Evolutionary conservation across 2,888 invertebrate species (phyloP).

Genomic region (Phorcus lineatus): DNA sequence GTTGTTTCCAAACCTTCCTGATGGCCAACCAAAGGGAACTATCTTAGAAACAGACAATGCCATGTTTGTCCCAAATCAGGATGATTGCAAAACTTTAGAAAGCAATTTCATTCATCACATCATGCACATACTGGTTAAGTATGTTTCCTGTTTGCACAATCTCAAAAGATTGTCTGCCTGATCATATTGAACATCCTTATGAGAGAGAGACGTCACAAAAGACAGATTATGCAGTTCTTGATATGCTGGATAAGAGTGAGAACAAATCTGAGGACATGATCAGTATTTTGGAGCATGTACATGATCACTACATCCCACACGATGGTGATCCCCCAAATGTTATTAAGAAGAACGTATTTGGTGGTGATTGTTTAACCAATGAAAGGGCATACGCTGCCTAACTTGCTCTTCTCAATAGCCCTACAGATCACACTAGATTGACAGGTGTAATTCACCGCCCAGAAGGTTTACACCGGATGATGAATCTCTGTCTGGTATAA

Average conservation of each 20-base stretch:
- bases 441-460: conserved; percentile 31
- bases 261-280: conserved; percentile 33
- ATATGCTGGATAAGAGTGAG: conserved; percentile 30
- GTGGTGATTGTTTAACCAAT: conserved; percentile 26
- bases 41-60: conserved; percentile 14
- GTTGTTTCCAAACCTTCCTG: not conserved
- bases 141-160: not conserved
- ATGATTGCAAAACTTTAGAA: conserved; percentile 23
- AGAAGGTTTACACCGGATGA: conserved; percentile 36
- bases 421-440: conserved; percentile 27
- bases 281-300: conserved; percentile 24
- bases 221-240: conserved; percentile 22
- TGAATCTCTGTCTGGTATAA: conserved; percentile 28
- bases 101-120: conserved; percentile 17
- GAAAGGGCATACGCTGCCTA: conserved; percentile 37
- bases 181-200: conserved; percentile 24
- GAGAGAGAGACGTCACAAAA: conserved; percentile 18
- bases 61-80: conserved; percentile 23
- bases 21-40: conserved; percentile 2
- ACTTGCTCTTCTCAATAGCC: conserved; percentile 26
- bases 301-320: conserved; percentile 28
- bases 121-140: not conserved
- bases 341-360: conserved; percentile 24
- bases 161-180: not conserved
- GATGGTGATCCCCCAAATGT: not conserved